Conservation (phyloP, 2,113 vertebrate species). For the Hydrolagus affinis region DNA sequence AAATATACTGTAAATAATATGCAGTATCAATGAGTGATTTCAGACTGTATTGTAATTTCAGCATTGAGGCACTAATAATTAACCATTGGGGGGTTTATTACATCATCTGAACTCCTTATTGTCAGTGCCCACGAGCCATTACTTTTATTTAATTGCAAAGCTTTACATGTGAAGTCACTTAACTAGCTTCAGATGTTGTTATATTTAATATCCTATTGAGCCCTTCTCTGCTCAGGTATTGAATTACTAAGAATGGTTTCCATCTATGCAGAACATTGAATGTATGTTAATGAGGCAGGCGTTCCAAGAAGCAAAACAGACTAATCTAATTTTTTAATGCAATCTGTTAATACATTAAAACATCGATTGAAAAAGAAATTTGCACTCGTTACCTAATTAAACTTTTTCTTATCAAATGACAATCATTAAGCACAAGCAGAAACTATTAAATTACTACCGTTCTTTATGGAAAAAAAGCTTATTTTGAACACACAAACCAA, state of each 20-base stretch:
- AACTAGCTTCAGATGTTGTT: background rate
- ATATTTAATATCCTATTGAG: background rate
- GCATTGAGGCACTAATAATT: background rate
- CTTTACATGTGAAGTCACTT: background rate
- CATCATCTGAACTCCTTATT: background rate
- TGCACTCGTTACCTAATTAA: background rate
- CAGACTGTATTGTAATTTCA: background rate
- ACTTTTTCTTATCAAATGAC: background rate
- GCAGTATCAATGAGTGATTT: background rate
- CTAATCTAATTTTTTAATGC: background rate
- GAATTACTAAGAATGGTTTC: background rate
- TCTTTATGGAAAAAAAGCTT: background rate
- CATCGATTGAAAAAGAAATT: background rate
- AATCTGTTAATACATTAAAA: background rate
- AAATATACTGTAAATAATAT: background rate
- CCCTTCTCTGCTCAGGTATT: background rate
- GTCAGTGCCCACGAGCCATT: background rate
- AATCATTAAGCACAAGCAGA: background rate
- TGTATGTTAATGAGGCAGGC: too few relatives aligned
- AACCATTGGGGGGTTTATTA: background rate
- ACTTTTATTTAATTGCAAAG: background rate
- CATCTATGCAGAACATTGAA: too few relatives aligned
- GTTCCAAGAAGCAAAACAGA: background rate
- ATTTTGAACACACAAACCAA: conserved; percentile 2
- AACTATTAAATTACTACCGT: background rate